Conservation (phyloP, 1,140 invertebrate species). For the Caenorhabditis brenneri region DNA sequence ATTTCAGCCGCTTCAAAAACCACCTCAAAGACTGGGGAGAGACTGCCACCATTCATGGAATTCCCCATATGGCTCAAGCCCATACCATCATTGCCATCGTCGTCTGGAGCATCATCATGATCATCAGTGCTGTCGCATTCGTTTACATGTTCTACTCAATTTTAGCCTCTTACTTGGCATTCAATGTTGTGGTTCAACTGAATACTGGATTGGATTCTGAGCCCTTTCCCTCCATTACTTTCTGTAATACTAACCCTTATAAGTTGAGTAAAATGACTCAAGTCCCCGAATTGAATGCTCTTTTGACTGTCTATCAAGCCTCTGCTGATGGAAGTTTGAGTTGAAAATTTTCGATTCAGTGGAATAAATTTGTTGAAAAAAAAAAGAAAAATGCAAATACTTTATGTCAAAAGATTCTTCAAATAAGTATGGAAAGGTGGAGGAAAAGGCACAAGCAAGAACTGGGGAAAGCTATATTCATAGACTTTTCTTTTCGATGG, state of each 20-base stretch:
- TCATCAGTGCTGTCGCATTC: constrained; percentile 53
- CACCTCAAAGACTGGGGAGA: constrained; percentile 51
- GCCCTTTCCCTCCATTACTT: constrained; percentile 55
- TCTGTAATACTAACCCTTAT: constrained; percentile 59
- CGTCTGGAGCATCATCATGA: constrained; percentile 55
- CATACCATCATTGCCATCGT: constrained; percentile 43
- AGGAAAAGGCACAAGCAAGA: constrained; percentile 6
- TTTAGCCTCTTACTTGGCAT: constrained; percentile 49
- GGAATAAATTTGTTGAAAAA: background rate
- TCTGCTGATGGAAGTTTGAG: constrained; percentile 27
- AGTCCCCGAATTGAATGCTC: constrained; percentile 51
- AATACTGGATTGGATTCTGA: constrained; percentile 49
- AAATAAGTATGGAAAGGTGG: background rate
- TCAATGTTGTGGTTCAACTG: constrained; percentile 54
- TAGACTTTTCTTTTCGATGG: too few species aligned
- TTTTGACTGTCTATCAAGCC: constrained; percentile 34
- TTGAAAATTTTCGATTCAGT: background rate
- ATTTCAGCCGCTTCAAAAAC: constrained; percentile 51
- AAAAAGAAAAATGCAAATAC: background rate
- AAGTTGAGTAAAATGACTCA: constrained; percentile 54
- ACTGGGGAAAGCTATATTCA: background rate
- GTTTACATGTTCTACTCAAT: constrained; percentile 56
- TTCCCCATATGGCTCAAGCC: constrained; percentile 57
- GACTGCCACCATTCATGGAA: constrained; percentile 50
- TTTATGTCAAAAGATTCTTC: too few species aligned